Conservation (phyloP, 2,888 invertebrate species). For the Lacanobia oleracea region DNA sequence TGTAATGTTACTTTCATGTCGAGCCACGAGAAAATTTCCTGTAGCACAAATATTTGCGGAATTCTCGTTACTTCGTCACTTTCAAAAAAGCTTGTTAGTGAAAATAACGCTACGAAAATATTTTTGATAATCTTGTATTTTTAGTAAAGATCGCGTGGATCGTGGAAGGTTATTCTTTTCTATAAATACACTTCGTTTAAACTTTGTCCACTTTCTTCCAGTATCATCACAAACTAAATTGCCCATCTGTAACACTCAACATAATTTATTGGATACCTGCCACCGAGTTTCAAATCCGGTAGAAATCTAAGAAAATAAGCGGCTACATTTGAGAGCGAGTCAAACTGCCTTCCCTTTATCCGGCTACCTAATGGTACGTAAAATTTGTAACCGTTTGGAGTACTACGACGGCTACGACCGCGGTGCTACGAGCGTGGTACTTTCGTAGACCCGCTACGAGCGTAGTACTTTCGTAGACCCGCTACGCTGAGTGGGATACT, state of each 20-base stretch:
- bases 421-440: constrained; percentile 69
- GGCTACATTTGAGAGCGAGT: constrained; percentile 69
- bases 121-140: constrained; percentile 37
- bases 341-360: constrained; percentile 71
- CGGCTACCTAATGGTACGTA: constrained; percentile 76
- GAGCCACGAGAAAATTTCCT: constrained; percentile 29
- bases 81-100: constrained; percentile 42
- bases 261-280: constrained; percentile 35
- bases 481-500: constrained; percentile 67
- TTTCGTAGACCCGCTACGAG: constrained; percentile 66
- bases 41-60: constrained; percentile 58
- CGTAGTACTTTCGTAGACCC: constrained; percentile 68
- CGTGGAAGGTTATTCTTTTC: neutral
- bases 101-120: constrained; percentile 42
- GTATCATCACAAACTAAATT: constrained; percentile 17
- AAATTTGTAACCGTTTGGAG: constrained; percentile 77
- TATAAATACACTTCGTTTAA: constrained; percentile 14
- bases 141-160: neutral
- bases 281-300: constrained; percentile 54
- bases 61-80: constrained; percentile 45
- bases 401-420: constrained; percentile 70
- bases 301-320: constrained; percentile 69
- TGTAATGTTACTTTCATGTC: constrained; percentile 54
- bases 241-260: constrained; percentile 25
- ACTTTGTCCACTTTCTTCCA: neutral